Base-by-base conservation (phyloP, 2,113 vertebrate genomes). In the Porphyrio hochstetteri region DNA sequence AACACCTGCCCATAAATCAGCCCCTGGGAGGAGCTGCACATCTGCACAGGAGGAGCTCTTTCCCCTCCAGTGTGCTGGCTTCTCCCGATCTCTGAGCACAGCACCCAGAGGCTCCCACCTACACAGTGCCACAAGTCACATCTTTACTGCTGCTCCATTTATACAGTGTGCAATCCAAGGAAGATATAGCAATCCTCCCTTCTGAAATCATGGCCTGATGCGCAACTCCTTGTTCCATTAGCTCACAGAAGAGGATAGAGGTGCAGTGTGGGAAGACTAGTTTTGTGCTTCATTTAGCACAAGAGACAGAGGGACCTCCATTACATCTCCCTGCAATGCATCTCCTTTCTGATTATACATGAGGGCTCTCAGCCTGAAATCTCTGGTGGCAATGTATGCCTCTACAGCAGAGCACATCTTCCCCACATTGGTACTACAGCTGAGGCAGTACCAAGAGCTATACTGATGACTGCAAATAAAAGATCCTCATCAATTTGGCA, bases 241-340 rank as follows among this genome's bases (percentile, higher is more conserved):
- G 78, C 69, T 92, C 3, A 1, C 77, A 44, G 52, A 53, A 52
- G 61, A 75, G 74, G 83, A 88, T 6, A 21, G 74, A 87, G 65
- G 48, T 53, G 82, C 35, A 9, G 36, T 40, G 84, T 78, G 86
- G 92, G 90, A 91, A 94, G 83, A 84, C 42, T 69, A 80, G 85
- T 91, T 95, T 86, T 9, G 10, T 40, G 86, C 92, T 91, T 97
- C 92, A 81, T 95, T 97, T 91, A 95, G 81, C 96, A 85, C 83
- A 80, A 94, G 77, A 85, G 86, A 89, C 91, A 95, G 91, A 92
- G 84, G 86, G 94, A 93, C 82, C 83, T 96, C 33, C 57, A 87
- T 91, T 76, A 92, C 36, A 85, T 95, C 83, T 87, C 88, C 76
- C 92, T 76, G 77, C 86, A 92, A 33, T 55, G 44, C 61, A 82